These are phyloP conservation scores for Corynorhinus townsendii DNA, from an alignment of 2,113 vertebrate species.

Conservation along the genomic window DNA sequence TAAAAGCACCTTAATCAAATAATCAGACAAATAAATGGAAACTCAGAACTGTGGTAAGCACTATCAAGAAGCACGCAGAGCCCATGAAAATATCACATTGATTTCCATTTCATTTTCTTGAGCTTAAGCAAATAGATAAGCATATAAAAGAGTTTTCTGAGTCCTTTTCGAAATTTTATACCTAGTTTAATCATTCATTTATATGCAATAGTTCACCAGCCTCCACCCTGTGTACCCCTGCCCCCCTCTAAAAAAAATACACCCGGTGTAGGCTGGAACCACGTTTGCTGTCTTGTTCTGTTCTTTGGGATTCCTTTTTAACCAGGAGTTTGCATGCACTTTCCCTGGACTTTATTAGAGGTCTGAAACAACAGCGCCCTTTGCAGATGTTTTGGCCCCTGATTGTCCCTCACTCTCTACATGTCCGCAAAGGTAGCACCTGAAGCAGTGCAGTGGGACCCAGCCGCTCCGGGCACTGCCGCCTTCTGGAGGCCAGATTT, in stretches of 20 bases:
- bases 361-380: neutral
- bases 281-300: neutral
- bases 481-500: neutral
- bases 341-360: neutral
- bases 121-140: neutral
- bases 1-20: neutral
- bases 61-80: neutral
- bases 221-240: accelerated
- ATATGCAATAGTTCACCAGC: neutral
- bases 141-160: neutral
- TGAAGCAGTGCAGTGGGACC: neutral
- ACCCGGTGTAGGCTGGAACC: neutral
- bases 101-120: neutral
- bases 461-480: neutral
- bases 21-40: neutral
- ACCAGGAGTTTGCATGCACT: neutral
- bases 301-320: neutral
- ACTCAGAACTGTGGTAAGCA: neutral
- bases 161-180: neutral
- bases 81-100: neutral
- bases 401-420: neutral
- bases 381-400: neutral
- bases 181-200: neutral
- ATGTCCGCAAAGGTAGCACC: neutral
- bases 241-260: neutral